These are phyloP conservation scores for Eptatretus burgeri DNA, from an alignment of 2,113 vertebrate genomes.

Conservation along the genomic window DNA sequence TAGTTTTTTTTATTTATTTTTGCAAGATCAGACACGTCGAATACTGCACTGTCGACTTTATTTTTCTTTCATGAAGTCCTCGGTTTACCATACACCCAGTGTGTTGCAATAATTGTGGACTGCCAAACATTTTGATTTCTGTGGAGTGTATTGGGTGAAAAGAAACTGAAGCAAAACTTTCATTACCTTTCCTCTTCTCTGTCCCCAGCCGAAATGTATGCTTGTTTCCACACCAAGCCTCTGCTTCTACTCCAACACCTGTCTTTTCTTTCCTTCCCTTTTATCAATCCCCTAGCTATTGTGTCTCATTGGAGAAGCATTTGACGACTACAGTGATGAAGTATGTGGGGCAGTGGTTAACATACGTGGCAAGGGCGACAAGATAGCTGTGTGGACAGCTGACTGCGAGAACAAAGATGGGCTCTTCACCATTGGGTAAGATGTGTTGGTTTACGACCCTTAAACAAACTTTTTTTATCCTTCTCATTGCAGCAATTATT, in stretches of 20 bases:
- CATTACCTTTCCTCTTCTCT: too few species aligned
- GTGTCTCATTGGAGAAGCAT: slow-evolving; percentile 37
- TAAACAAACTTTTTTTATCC: too few species aligned
- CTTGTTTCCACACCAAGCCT: not conserved
- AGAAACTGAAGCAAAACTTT: too few species aligned
- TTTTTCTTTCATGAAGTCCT: too few species aligned
- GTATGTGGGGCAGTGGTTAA: slow-evolving; percentile 37
- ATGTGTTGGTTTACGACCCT: not conserved
- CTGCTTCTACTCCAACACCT: not conserved
- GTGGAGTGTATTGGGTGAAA: too few species aligned
- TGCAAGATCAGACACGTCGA: too few species aligned
- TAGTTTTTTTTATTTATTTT: too few species aligned
- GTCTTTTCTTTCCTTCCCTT: not conserved
- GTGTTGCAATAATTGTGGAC: too few species aligned
- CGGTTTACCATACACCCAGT: too few species aligned
- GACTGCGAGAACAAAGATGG: slow-evolving; percentile 36
- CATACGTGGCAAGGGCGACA: slow-evolving; percentile 33
- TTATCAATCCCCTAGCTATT: slow-evolving; percentile 20
- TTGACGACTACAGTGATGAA: slow-evolving; percentile 33
- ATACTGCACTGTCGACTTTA: too few species aligned
- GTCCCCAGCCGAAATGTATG: not conserved
- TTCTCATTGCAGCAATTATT: too few species aligned
- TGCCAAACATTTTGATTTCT: too few species aligned
- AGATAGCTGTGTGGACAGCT: slow-evolving; percentile 37
- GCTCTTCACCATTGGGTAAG: slow-evolving; percentile 35